phyloP scores from a whole-genome alignment of 2,797 vertebrate genomes.

The Hydrocynus forskahlii region DNA sequence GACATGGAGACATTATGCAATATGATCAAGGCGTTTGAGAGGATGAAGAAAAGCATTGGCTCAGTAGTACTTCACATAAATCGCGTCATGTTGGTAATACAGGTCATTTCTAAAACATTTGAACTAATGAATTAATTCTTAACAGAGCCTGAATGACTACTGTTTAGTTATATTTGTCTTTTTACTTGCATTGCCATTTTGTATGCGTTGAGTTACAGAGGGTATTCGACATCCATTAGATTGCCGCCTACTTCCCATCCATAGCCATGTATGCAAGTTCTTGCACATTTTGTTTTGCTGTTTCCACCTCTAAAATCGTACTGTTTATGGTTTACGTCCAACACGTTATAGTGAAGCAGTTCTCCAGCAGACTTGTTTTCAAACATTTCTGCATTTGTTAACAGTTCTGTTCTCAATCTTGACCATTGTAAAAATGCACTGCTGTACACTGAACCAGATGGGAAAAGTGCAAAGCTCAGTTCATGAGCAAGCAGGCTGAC shows the following conservation, averaged over 20 bases:
- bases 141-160: slow-evolving; percentile 8
- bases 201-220: slow-evolving; percentile 12
- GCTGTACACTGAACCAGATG: slow-evolving; percentile 53
- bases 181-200: background rate
- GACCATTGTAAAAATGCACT: slow-evolving; percentile 49
- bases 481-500: background rate
- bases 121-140: slow-evolving; percentile 3
- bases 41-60: background rate
- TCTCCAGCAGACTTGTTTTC: background rate
- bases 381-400: background rate
- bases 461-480: background rate
- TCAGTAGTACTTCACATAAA: background rate
- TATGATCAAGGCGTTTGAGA: background rate
- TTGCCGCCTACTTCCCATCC: slow-evolving; percentile 17
- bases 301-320: slow-evolving; percentile 22
- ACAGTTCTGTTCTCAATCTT: slow-evolving; percentile 2
- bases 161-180: background rate
- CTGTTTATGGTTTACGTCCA: background rate
- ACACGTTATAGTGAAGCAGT: background rate
- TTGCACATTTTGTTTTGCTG: slow-evolving; percentile 41
- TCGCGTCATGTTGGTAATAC: slow-evolving; percentile 16
- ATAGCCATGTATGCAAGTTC: background rate
- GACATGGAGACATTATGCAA: slow-evolving; percentile 15
- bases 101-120: slow-evolving; percentile 32
- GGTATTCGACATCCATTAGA: slow-evolving; percentile 6